phyloP scores from a whole-genome alignment of 2,888 invertebrate species.

The Geophilus truncorum region DNA sequence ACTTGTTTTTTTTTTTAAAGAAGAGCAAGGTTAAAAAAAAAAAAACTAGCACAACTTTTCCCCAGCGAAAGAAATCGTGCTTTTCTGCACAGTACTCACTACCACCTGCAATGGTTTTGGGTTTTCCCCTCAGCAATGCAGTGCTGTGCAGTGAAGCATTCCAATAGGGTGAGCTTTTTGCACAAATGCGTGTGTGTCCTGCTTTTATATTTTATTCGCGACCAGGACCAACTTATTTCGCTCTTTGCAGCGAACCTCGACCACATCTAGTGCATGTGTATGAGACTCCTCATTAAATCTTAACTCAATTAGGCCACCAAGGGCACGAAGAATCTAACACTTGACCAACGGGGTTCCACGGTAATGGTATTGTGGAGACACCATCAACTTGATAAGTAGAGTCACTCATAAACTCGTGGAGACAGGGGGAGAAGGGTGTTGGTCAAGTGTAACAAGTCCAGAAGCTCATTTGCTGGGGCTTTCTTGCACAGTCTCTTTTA shows the following conservation, averaged over 20 bases:
- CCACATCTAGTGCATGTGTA: not conserved
- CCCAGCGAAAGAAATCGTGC: too few species aligned
- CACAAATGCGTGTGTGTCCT: not conserved
- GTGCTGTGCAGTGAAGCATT: slow-evolving; percentile 22
- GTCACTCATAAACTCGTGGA: not conserved
- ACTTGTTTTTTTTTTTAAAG: too few species aligned
- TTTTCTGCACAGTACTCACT: not conserved
- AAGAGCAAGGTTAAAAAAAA: too few species aligned
- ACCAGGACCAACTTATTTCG: not conserved
- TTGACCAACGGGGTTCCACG: not conserved
- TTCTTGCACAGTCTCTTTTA: not conserved
- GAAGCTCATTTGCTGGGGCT: slow-evolving; percentile 2
- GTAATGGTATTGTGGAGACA: slow-evolving; percentile 17
- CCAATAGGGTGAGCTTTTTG: slow-evolving; percentile 20
- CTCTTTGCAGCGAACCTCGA: not conserved
- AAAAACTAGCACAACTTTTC: too few species aligned
- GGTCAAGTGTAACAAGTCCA: not conserved
- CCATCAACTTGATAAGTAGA: slow-evolving; percentile 22
- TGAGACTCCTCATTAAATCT: slow-evolving; percentile 14
- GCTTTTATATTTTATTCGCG: not conserved
- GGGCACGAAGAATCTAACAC: not conserved
- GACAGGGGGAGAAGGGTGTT: not conserved
- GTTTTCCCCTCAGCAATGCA: not conserved
- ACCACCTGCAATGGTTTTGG: not conserved
- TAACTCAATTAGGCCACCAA: not conserved